Evolutionary conservation across 2,888 invertebrate species (phyloP).

Genomic region (Molanna angustata): DNA sequence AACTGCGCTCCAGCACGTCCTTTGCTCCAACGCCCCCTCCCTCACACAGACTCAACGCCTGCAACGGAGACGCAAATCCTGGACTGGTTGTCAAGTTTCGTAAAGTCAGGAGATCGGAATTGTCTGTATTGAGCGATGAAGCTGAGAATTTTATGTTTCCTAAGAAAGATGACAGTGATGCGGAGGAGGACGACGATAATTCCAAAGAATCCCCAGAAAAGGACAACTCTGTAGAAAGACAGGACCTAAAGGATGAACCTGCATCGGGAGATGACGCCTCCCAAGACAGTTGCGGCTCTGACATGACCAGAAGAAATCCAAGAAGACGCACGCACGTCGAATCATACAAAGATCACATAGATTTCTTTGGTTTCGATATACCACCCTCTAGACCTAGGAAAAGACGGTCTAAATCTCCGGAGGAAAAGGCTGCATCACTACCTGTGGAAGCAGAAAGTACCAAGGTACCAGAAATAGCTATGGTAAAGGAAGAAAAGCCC

Average conservation of each 20-base stretch:
- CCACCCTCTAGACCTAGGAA: neutral
- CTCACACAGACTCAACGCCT: conserved; percentile 44
- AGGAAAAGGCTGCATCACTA: neutral
- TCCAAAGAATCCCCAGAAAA: conserved; percentile 42
- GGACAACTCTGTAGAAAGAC: conserved; percentile 19
- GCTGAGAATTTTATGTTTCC: conserved; percentile 88
- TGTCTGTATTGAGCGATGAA: conserved; percentile 76
- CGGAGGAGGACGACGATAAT: conserved; percentile 51
- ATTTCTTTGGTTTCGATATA: neutral
- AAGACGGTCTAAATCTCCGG: neutral
- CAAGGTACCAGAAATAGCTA: conserved; percentile 38
- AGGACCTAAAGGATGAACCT: conserved; percentile 7
- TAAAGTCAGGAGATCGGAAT: conserved; percentile 69
- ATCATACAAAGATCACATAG: conserved; percentile 9
- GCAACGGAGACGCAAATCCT: conserved; percentile 45
- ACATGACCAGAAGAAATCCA: conserved; percentile 32
- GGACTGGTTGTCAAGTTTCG: conserved; percentile 72
- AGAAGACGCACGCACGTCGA: conserved; percentile 34
- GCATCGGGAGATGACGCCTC: conserved; percentile 46
- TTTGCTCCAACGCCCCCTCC: conserved; percentile 42
- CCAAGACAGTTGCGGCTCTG: conserved; percentile 33
- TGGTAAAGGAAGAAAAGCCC: conserved; percentile 41
- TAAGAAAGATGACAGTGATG: conserved; percentile 58
- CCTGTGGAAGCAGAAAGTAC: conserved; percentile 24
- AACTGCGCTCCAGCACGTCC: conserved; percentile 60